Base-by-base conservation (phyloP, 2,888 invertebrate species). In the Choristoneura rosaceana region DNA sequence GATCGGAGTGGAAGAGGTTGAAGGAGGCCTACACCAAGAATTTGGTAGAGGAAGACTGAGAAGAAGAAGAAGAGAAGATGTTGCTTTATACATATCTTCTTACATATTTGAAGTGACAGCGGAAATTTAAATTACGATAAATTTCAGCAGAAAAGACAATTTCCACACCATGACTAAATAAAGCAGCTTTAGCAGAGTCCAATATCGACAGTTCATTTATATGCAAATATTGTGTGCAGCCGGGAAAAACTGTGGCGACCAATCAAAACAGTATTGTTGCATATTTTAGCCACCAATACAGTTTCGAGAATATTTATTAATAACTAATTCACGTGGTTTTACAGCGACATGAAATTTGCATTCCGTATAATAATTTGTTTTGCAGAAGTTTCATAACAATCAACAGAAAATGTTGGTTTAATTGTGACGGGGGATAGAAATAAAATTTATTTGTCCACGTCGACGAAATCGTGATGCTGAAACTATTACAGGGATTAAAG, bases 401-500 rank as follows among this genome's bases (percentile, higher is more conserved):
- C 62, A 64, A 64, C 63, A 59, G 50, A 68, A 47, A 59, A 52
- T 43, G 15, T 10, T 63, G 50, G 43, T 64, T 45, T 60, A 63
- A 64, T 73, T 59, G 63, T 43, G 52, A 12, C 41, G 38, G 33
- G 33, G 55, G 45, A 62, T 61, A 50, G 59, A 73, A 69, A 64
- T 60, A 45, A 64, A 64, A 73, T 73, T 33, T 73, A 68, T 69
- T 73, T 64, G 33, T 50, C 34, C 59, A 41, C 34, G 59, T 52
- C 73, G 52, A 43, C 17, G 47, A 69, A 73, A 69, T 73, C 69
- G 73, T 73, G 73, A 69, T 64, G 73, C 63, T 69, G 73, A 73
- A 69, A 73, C 73, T 73, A 69, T 73, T 64, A 69, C 52, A 43
- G 73, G 64, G 73, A 73, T 73, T 73, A 73, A 73, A 69, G 59